These are phyloP conservation scores for Eurosta solidaginis DNA, from an alignment of 1,140 invertebrate genomes.

Conservation along the genomic window DNA sequence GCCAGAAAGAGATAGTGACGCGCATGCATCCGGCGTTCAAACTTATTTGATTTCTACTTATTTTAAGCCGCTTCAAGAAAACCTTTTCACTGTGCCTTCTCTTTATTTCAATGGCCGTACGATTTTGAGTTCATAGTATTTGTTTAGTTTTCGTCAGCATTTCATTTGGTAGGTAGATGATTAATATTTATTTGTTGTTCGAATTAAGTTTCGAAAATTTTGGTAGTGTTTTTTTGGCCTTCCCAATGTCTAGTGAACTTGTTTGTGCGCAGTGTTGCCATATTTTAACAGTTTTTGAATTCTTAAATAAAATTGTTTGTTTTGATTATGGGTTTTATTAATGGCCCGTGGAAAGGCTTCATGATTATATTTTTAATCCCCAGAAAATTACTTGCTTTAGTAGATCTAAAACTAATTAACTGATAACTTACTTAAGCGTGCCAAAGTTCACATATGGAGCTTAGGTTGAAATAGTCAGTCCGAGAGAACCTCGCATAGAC, in stretches of 20 bases:
- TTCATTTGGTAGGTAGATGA: not conserved
- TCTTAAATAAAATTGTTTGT: no score
- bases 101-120: not conserved
- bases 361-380: no score
- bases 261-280: not conserved
- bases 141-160: not conserved
- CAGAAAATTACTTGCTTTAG: no score
- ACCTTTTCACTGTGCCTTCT: not conserved
- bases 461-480: no score
- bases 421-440: no score
- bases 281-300: not conserved
- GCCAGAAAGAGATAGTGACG: not conserved
- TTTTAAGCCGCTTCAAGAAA: not conserved
- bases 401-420: no score
- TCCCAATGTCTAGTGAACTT: not conserved
- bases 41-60: not conserved
- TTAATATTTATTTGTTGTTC: conserved; percentile 24
- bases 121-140: not conserved
- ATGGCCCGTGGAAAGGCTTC: no score
- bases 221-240: conserved; percentile 4
- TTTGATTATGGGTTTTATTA: no score
- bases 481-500: no score
- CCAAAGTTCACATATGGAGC: no score
- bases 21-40: conserved; percentile 18
- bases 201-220: not conserved